Conservation (phyloP, 2,113 vertebrate species). For the Nestor notabilis region DNA sequence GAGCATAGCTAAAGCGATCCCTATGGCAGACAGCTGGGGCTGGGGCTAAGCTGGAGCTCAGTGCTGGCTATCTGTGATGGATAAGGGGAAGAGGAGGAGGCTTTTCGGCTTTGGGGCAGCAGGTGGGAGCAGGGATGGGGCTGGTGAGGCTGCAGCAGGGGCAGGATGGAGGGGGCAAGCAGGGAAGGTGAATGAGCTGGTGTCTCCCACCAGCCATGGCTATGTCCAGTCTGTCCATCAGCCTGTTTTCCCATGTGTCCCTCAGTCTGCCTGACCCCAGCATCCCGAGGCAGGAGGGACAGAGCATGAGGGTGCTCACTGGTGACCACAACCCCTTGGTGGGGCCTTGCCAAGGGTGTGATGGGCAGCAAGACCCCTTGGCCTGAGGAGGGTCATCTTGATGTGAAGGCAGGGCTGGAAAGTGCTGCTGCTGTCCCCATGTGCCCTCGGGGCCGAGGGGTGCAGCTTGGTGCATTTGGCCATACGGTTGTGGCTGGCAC, state of each 20-base stretch:
- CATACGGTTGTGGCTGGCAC: fast-evolving
- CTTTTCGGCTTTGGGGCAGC: fast-evolving
- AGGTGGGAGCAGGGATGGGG: neutral
- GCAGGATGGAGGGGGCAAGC: neutral
- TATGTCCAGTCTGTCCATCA: fast-evolving
- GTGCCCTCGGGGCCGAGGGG: fast-evolving
- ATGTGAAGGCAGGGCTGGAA: neutral
- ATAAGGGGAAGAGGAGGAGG: neutral
- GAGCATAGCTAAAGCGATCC: neutral
- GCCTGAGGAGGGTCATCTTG: fast-evolving
- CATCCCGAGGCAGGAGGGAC: neutral
- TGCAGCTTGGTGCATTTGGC: neutral
- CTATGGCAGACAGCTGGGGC: conserved; percentile 2
- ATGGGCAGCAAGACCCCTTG: fast-evolving
- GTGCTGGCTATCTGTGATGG: neutral
- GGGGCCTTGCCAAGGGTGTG: fast-evolving
- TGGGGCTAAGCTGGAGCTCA: conserved; percentile 25
- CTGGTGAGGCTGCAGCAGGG: neutral
- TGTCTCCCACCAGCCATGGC: neutral
- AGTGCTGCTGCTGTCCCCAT: neutral
- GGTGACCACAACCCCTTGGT: fast-evolving
- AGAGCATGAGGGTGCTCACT: fast-evolving
- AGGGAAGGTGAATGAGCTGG: fast-evolving
- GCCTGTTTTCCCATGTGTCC: fast-evolving
- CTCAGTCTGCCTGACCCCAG: neutral